Conservation (phyloP, 23 tunicate genomes). For the Styela plicata region DNA sequence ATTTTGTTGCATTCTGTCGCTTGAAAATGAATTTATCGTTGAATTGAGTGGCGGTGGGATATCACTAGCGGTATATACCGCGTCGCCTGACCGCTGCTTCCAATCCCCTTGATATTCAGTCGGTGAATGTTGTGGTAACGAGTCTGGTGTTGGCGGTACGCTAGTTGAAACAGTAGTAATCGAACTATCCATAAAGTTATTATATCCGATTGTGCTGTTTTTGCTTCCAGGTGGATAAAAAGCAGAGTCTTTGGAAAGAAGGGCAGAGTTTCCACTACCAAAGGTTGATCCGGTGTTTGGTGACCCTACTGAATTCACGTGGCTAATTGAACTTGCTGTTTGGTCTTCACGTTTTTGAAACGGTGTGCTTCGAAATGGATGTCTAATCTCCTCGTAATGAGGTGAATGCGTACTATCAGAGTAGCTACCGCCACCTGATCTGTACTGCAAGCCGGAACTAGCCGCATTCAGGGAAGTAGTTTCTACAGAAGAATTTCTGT, state of each 20-base stretch:
- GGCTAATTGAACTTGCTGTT: background rate
- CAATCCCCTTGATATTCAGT: background rate
- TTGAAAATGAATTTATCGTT: background rate
- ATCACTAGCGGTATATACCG: background rate
- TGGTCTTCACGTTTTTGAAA: background rate
- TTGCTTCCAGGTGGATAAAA: background rate
- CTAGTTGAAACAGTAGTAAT: background rate
- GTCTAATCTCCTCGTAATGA: background rate
- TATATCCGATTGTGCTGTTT: background rate
- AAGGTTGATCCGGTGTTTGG: background rate
- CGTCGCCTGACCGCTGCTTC: background rate
- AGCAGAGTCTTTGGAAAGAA: background rate
- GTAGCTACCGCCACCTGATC: background rate
- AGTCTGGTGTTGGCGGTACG: background rate
- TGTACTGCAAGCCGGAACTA: background rate
- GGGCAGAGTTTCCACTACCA: background rate
- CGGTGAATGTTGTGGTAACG: background rate
- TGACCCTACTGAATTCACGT: background rate
- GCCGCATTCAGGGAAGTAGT: background rate
- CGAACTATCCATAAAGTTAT: background rate
- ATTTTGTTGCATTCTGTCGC: background rate
- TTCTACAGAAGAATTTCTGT: background rate
- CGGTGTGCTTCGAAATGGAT: background rate
- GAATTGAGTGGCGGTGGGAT: background rate
- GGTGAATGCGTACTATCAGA: background rate